These are phyloP conservation scores for Dicyrtomina minuta DNA, from an alignment of 2,888 invertebrate genomes.

Conservation along the genomic window DNA sequence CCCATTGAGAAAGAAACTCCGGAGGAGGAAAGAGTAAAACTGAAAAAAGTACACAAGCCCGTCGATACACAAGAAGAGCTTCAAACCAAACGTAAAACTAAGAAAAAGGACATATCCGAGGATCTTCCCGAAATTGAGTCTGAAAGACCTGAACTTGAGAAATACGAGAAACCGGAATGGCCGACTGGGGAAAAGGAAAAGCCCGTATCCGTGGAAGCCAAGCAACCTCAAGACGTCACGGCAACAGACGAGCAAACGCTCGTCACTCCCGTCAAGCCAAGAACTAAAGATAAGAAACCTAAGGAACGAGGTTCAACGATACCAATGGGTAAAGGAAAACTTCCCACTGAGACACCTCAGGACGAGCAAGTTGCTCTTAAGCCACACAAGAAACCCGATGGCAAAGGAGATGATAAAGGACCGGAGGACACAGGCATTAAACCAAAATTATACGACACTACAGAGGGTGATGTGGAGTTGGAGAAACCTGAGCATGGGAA, in stretches of 20 bases:
- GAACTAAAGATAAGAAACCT: neutral
- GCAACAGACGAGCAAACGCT: neutral
- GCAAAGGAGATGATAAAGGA: neutral
- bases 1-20: constrained; percentile 1
- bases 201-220: constrained; percentile 35
- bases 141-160: constrained; percentile 36
- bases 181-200: constrained; percentile 55
- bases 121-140: constrained; percentile 22
- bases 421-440: constrained; percentile 27
- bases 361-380: constrained; percentile 23
- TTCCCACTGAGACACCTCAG: constrained; percentile 18
- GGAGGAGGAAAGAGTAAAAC: constrained; percentile 19
- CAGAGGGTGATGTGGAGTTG: constrained; percentile 54
- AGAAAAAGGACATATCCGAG: constrained; percentile 5
- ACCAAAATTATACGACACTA: constrained; percentile 45
- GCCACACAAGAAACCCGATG: constrained; percentile 16
- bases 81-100: constrained; percentile 53
- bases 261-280: neutral
- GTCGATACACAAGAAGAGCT: constrained; percentile 26
- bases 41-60: constrained; percentile 17
- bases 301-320: constrained; percentile 10
- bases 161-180: constrained; percentile 42
- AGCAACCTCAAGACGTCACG: constrained; percentile 22
- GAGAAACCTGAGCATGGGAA: constrained; percentile 50
- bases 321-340: constrained; percentile 30